phyloP scores from a whole-genome alignment of 2,113 vertebrate genomes.

The Hiodon tergisus region DNA sequence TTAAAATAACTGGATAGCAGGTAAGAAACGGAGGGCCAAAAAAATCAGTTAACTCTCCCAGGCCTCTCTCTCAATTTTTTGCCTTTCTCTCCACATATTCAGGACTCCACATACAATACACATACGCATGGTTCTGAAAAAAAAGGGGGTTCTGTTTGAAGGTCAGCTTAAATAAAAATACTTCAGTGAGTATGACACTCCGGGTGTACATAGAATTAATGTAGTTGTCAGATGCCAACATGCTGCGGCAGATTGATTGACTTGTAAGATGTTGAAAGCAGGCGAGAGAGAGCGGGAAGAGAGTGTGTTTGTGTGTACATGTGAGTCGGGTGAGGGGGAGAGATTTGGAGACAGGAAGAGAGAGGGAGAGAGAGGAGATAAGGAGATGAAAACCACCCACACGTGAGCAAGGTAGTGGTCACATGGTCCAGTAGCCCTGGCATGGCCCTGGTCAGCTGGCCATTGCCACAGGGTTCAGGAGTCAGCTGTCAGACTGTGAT shows the following conservation, averaged over 20 bases:
- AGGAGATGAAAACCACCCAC: constrained; percentile 40
- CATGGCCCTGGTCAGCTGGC: constrained; percentile 77
- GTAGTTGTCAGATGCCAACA: constrained; percentile 58
- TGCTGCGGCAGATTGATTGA: constrained; percentile 68
- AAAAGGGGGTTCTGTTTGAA: constrained; percentile 59
- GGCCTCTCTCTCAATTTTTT: not conserved
- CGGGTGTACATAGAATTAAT: constrained; percentile 65
- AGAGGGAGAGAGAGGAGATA: constrained; percentile 3
- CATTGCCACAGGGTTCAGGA: constrained; percentile 67
- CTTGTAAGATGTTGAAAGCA: constrained; percentile 76
- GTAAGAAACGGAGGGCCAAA: not conserved
- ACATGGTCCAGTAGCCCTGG: constrained; percentile 42
- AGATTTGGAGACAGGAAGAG: constrained; percentile 44
- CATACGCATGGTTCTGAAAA: constrained; percentile 39
- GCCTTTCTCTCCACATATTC: not conserved
- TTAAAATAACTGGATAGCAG: not conserved
- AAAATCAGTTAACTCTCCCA: not conserved
- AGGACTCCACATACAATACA: constrained; percentile 18
- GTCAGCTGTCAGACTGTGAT: constrained; percentile 83
- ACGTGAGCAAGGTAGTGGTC: not conserved
- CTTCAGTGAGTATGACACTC: constrained; percentile 61
- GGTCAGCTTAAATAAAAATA: constrained; percentile 67
- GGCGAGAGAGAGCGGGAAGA: constrained; percentile 38
- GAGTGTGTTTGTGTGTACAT: too few relatives aligned
- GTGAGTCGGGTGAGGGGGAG: constrained; percentile 35